These are phyloP conservation scores for Xenopus laevis DNA, from an alignment of 2,113 vertebrate genomes.

Conservation along the genomic window DNA sequence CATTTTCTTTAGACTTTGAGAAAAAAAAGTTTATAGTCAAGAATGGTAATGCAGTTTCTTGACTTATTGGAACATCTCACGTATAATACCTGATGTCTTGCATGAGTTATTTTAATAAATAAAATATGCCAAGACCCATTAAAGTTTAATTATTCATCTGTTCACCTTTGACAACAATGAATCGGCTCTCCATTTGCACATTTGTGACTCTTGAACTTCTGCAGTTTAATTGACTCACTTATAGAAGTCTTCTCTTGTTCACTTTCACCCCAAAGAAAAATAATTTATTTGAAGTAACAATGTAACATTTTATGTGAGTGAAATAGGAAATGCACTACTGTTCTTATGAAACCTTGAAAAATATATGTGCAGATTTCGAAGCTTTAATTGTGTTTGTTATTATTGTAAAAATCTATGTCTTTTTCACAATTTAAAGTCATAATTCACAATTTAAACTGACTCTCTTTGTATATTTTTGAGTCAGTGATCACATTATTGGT, in stretches of 20 bases:
- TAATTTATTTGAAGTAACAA: slow-evolving; percentile 10
- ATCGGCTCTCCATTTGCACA: slow-evolving; percentile 1
- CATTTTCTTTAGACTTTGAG: too few relatives aligned
- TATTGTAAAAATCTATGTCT: too few relatives aligned
- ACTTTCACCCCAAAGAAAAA: slow-evolving; percentile 26
- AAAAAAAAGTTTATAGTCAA: too few relatives aligned
- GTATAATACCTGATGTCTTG: not conserved
- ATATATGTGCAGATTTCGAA: not conserved
- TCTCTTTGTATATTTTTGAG: too few relatives aligned
- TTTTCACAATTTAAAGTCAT: too few relatives aligned
- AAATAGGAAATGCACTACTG: too few relatives aligned
- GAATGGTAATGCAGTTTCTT: not conserved
- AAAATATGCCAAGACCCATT: slow-evolving; percentile 17
- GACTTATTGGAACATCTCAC: slow-evolving; percentile 4
- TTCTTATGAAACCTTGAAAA: not conserved
- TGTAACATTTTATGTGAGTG: not conserved
- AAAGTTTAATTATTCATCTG: slow-evolving; percentile 24
- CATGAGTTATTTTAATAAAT: slow-evolving; percentile 16
- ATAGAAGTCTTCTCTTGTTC: slow-evolving; percentile 8
- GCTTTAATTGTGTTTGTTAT: too few relatives aligned
- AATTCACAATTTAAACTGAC: too few relatives aligned
- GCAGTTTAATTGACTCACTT: slow-evolving; percentile 19
- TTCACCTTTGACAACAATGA: slow-evolving; percentile 26
- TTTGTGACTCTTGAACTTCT: not conserved
- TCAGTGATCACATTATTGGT: too few relatives aligned